These are phyloP conservation scores for Percopsis transmontana DNA, from an alignment of 2,113 vertebrate species.

Conservation along the genomic window DNA sequence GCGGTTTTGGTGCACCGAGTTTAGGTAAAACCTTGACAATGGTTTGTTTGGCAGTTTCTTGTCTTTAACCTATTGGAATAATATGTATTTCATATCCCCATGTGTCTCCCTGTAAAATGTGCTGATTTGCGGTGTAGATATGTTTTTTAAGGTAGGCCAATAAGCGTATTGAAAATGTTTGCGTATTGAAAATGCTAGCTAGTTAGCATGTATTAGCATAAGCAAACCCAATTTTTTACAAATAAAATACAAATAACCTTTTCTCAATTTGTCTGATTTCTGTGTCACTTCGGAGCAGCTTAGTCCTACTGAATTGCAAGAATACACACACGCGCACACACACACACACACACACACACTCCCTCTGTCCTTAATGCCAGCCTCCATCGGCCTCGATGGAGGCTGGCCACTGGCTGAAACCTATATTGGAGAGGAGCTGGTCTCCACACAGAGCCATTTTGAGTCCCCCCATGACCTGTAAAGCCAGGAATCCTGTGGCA, in stretches of 20 bases:
- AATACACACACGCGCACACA: conserved; percentile 8
- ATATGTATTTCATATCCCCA: background rate
- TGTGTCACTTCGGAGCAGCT: conserved; percentile 5
- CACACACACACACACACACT: conserved; percentile 6
- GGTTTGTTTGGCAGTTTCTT: conserved; percentile 46
- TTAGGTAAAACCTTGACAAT: conserved; percentile 10
- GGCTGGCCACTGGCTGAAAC: conserved; percentile 43
- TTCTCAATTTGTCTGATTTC: conserved; percentile 1
- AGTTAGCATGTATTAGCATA: no score
- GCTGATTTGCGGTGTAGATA: conserved; percentile 13
- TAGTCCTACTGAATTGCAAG: conserved; percentile 9
- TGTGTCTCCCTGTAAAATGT: conserved; percentile 10
- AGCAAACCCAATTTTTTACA: no score
- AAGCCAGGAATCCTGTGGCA: conserved; percentile 48
- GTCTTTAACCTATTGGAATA: conserved; percentile 46
- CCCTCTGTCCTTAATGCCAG: conserved; percentile 44
- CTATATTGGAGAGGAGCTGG: conserved; percentile 63
- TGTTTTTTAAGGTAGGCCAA: background rate
- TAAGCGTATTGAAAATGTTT: no score
- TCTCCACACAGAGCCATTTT: conserved; percentile 56
- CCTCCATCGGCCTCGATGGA: no score
- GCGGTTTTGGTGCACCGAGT: conserved; percentile 44
- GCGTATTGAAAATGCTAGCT: no score
- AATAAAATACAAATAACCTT: background rate
- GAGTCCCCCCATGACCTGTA: conserved; percentile 53